Conservation (phyloP, 92 coral and sea anemone genomes). For the Porites divaricata region DNA sequence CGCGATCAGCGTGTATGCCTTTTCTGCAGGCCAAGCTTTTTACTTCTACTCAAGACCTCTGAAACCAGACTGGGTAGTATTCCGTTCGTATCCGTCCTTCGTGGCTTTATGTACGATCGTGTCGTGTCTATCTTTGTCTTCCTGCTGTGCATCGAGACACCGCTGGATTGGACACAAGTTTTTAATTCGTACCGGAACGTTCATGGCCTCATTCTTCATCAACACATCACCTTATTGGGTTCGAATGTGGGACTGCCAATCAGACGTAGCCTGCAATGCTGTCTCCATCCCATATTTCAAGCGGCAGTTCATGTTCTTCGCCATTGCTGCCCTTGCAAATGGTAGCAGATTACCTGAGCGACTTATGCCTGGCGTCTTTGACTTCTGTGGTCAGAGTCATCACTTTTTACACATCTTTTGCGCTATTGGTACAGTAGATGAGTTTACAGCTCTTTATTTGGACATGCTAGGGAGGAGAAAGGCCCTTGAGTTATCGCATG, state of each 20-base stretch:
- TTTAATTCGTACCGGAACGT: constrained; percentile 83
- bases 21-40: constrained; percentile 89
- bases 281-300: constrained; percentile 77
- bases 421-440: constrained; percentile 85
- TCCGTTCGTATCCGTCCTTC: constrained; percentile 65
- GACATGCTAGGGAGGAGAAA: constrained; percentile 84
- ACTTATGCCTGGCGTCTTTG: constrained; percentile 86
- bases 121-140: constrained; percentile 70
- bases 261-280: constrained; percentile 67
- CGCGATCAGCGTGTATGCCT: constrained; percentile 89
- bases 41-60: constrained; percentile 92
- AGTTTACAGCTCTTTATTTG: constrained; percentile 71
- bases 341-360: constrained; percentile 87
- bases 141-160: constrained; percentile 95
- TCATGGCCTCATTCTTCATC: constrained; percentile 69
- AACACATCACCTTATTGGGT: constrained; percentile 83
- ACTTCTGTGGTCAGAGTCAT: constrained; percentile 92
- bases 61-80: constrained; percentile 49
- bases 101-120: constrained; percentile 63
- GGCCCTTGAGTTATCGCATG: constrained; percentile 35
- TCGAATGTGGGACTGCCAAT: constrained; percentile 71
- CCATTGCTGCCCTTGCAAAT: constrained; percentile 89
- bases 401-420: constrained; percentile 95
- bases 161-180: constrained; percentile 81
- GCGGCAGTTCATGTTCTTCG: constrained; percentile 82